Conservation (phyloP, 2,888 invertebrate genomes). For the Chrysolina americana region DNA sequence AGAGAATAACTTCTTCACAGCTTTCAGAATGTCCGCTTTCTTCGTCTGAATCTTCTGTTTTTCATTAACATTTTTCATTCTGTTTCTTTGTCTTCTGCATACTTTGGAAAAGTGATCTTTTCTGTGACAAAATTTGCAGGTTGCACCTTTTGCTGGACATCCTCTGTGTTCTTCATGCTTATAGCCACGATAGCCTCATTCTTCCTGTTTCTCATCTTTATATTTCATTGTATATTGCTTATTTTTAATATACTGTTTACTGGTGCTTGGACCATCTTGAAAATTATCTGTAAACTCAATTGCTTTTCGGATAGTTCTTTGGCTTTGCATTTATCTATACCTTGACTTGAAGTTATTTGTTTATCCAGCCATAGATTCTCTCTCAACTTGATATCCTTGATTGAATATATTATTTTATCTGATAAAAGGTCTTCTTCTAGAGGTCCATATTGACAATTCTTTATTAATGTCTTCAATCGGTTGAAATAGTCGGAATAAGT, state of each 20-base stretch:
- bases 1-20: too few relatives aligned
- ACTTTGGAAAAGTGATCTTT: neutral
- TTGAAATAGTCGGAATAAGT: too few relatives aligned
- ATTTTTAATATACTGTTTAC: too few relatives aligned
- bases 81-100: neutral
- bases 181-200: too few relatives aligned
- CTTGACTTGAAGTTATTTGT: too few relatives aligned
- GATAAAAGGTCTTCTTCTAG: neutral
- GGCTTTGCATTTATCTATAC: neutral
- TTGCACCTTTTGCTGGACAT: neutral
- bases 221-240: too few relatives aligned
- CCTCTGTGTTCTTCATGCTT: too few relatives aligned
- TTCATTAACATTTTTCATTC: neutral
- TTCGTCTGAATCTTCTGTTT: neutral
- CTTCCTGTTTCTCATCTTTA: too few relatives aligned
- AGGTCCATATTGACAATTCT: neutral
- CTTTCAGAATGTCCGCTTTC: neutral
- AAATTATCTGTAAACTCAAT: too few relatives aligned
- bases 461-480: too few relatives aligned
- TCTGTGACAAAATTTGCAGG: neutral
- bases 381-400: neutral
- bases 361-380: neutral
- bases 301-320: too few relatives aligned
- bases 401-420: neutral
- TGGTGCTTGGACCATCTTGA: neutral